phyloP scores from a whole-genome alignment of 92 coral and sea anemone genomes.

The Umimayanthus kanabou region DNA sequence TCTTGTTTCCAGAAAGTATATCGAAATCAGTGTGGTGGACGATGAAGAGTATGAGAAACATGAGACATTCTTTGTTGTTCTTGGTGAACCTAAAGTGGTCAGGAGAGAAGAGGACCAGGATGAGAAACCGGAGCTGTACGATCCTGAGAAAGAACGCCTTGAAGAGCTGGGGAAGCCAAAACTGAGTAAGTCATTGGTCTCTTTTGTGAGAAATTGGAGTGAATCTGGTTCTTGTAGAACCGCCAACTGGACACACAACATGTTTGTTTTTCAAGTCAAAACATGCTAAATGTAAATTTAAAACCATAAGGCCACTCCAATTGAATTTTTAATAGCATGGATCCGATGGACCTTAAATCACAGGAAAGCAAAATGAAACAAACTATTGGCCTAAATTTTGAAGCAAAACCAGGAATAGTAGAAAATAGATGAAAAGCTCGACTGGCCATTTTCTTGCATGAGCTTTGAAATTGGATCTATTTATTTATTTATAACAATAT shows the following conservation, averaged over 20 bases:
- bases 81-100: slow-evolving; percentile 91
- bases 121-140: slow-evolving; percentile 52
- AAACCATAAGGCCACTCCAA: too few relatives aligned
- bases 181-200: slow-evolving; percentile 59
- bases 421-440: too few relatives aligned
- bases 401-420: too few relatives aligned
- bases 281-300: too few relatives aligned
- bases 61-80: slow-evolving; percentile 79
- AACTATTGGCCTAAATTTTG: too few relatives aligned
- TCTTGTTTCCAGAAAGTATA: slow-evolving; percentile 66
- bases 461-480: too few relatives aligned
- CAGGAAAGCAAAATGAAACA: too few relatives aligned
- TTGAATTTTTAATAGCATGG: not conserved
- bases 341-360: too few relatives aligned
- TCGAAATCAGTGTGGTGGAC: slow-evolving; percentile 84
- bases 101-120: slow-evolving; percentile 45
- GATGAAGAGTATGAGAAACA: slow-evolving; percentile 97
- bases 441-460: too few relatives aligned
- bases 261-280: not conserved
- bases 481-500: too few relatives aligned
- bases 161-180: slow-evolving; percentile 95
- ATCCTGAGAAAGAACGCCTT: slow-evolving; percentile 86
- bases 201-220: not conserved
- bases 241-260: too few relatives aligned
- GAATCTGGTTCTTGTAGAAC: too few relatives aligned